Evolutionary conservation across 2,113 vertebrate species (phyloP).

Genomic region (Paraplagusia blochii): DNA sequence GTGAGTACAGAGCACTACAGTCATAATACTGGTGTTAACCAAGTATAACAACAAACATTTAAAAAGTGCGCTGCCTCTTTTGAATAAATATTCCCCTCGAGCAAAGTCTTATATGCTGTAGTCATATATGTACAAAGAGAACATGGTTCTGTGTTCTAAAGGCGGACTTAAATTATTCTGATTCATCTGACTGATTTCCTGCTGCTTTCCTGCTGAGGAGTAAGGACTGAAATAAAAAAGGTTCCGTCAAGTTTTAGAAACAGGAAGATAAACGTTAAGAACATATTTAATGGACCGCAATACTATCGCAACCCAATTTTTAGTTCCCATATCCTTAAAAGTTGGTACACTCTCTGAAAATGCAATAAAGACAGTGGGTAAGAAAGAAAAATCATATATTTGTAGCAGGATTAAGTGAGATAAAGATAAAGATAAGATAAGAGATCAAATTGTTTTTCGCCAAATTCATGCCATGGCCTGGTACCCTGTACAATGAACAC

Average conservation of each 20-base stretch:
- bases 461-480: no score
- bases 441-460: no score
- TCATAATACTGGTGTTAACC: no score
- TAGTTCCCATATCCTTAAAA: no score
- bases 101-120: background rate
- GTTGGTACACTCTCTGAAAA: no score
- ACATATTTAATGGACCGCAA: background rate
- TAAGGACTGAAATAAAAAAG: no score
- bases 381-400: no score
- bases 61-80: no score
- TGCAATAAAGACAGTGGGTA: no score
- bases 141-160: background rate
- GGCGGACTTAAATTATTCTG: background rate
- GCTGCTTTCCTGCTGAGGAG: background rate
- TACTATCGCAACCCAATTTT: background rate
- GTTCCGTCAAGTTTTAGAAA: background rate
- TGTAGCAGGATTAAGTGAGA: no score
- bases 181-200: background rate
- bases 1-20: conserved; percentile 73
- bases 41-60: background rate
- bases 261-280: background rate
- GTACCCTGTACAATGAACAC: no score
- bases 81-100: background rate
- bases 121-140: background rate
- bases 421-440: no score